These are phyloP conservation scores for Diaphora mendica DNA, from an alignment of 2,888 invertebrate genomes.

Conservation along the genomic window DNA sequence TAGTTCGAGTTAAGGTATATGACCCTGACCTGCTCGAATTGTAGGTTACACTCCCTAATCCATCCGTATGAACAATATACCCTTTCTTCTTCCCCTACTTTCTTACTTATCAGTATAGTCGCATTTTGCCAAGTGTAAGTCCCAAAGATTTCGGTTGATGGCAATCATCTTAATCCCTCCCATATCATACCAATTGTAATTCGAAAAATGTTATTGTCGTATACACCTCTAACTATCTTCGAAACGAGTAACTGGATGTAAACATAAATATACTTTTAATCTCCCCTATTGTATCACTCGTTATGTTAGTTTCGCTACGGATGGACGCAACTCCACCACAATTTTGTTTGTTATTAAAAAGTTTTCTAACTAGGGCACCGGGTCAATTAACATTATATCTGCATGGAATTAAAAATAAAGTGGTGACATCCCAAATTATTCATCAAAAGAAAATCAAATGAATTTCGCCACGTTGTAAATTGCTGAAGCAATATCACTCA, in stretches of 20 bases:
- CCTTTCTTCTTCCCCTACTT: not conserved
- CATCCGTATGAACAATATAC: not conserved
- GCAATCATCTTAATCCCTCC: not conserved
- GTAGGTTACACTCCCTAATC: not conserved
- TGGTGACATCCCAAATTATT: constrained; percentile 35
- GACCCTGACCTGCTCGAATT: not conserved
- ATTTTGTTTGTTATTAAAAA: not conserved
- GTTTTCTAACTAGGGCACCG: not conserved
- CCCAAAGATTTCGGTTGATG: not conserved
- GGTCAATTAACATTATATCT: not conserved
- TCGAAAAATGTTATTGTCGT: not conserved
- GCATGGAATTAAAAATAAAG: constrained; percentile 7
- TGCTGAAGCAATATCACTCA: constrained; percentile 67
- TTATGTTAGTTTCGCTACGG: not conserved
- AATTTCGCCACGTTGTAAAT: constrained; percentile 65
- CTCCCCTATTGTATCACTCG: no score
- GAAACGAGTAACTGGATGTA: not conserved
- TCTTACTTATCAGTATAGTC: not conserved
- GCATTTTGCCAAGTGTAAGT: not conserved
- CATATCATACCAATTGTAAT: not conserved
- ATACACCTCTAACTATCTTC: not conserved
- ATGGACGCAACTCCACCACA: not conserved
- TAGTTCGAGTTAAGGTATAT: not conserved
- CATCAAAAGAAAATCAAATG: constrained; percentile 44
- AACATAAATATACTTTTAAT: not conserved